These are phyloP conservation scores for Heterodera schachtii DNA, from an alignment of 1,140 invertebrate genomes.

Conservation along the genomic window DNA sequence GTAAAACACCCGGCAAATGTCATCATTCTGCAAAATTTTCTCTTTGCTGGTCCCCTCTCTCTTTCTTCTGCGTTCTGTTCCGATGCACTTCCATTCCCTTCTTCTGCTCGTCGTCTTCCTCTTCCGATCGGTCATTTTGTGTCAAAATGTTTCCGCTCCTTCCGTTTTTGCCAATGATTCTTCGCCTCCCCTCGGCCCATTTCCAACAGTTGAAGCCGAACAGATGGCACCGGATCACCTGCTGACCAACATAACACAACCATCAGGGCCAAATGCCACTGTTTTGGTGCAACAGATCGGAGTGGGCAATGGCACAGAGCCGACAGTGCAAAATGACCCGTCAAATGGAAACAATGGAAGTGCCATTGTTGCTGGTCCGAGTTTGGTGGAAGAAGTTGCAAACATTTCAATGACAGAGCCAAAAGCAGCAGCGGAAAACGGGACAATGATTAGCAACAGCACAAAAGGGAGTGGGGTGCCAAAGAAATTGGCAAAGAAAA, in stretches of 20 bases:
- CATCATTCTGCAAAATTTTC: no score
- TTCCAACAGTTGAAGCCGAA: background rate
- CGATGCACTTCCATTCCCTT: background rate
- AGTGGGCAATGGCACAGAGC: background rate
- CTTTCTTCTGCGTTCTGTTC: no score
- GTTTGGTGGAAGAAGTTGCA: background rate
- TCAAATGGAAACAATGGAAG: background rate
- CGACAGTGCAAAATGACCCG: background rate
- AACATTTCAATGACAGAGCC: background rate
- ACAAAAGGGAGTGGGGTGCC: no score
- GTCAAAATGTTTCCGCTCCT: background rate
- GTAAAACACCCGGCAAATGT: no score
- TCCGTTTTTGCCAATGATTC: background rate
- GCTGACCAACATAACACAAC: background rate
- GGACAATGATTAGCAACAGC: no score
- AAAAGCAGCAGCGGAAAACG: background rate
- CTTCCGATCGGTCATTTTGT: background rate
- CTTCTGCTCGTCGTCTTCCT: background rate
- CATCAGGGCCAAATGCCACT: background rate
- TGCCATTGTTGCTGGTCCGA: background rate
- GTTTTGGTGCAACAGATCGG: no score
- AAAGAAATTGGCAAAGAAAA: no score
- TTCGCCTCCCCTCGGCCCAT: background rate
- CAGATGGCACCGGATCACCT: background rate
- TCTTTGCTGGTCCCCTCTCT: background rate